phyloP scores from a whole-genome alignment of 2,113 vertebrate genomes.

The Embiotoca jacksoni region DNA sequence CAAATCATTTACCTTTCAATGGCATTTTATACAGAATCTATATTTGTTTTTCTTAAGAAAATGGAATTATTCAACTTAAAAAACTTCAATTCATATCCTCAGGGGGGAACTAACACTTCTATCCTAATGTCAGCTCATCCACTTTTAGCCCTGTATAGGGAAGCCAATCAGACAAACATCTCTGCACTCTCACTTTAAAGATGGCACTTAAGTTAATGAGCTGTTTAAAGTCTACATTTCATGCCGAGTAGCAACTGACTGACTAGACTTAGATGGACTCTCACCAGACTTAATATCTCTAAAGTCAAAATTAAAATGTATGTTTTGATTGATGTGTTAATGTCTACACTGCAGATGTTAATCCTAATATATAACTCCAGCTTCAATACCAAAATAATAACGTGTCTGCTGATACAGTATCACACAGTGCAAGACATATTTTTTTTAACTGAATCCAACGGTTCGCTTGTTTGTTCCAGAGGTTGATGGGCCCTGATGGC shows the following conservation, averaged over 20 bases:
- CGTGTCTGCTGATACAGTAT: too few relatives aligned
- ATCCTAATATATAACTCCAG: not conserved
- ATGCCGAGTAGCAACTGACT: slow-evolving; percentile 11
- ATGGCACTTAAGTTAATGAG: slow-evolving; percentile 38
- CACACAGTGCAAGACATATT: too few relatives aligned
- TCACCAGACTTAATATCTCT: too few relatives aligned
- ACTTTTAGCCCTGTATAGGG: slow-evolving; percentile 22
- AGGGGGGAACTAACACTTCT: not conserved
- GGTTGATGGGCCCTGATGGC: slow-evolving; percentile 94
- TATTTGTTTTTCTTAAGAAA: too few relatives aligned
- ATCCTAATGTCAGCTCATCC: not conserved
- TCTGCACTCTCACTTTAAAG: slow-evolving; percentile 19
- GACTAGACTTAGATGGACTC: not conserved
- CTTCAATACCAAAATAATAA: too few relatives aligned
- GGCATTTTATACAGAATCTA: too few relatives aligned
- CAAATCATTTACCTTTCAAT: too few relatives aligned
- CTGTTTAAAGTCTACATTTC: slow-evolving; percentile 27
- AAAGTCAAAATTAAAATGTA: too few relatives aligned
- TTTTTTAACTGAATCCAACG: not conserved
- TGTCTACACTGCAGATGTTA: too few relatives aligned
- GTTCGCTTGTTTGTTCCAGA: slow-evolving; percentile 78
- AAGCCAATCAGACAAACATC: slow-evolving; percentile 18
- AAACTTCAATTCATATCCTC: too few relatives aligned
- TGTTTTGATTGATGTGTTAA: too few relatives aligned
- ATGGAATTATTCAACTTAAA: too few relatives aligned